These are phyloP conservation scores for Pelusios castaneus DNA, from an alignment of 2,113 vertebrate genomes.

Conservation along the genomic window DNA sequence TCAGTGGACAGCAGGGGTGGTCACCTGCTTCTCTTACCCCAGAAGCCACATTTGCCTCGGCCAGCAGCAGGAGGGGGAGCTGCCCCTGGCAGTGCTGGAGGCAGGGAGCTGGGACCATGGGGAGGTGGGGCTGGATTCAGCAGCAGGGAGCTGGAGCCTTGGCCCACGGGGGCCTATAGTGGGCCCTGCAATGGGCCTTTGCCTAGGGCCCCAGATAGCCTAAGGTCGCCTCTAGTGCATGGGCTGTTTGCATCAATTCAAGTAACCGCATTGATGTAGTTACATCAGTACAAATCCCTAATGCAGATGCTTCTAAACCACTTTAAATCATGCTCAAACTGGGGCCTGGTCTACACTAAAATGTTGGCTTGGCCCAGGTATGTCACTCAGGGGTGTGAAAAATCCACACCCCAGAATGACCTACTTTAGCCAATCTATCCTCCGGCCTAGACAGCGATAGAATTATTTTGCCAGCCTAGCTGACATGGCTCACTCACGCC, in stretches of 20 bases:
- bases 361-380: neutral
- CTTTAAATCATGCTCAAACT: neutral
- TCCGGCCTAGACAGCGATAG: neutral
- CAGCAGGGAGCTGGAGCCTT: too few relatives aligned
- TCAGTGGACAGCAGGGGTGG: too few relatives aligned
- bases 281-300: neutral
- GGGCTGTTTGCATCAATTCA: neutral
- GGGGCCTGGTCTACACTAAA: neutral
- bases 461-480: neutral
- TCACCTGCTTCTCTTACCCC: too few relatives aligned
- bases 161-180: too few relatives aligned
- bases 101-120: too few relatives aligned
- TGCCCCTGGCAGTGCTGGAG: too few relatives aligned
- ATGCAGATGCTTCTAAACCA: neutral
- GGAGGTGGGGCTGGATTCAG: too few relatives aligned
- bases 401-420: neutral
- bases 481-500: neutral
- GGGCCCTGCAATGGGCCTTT: too few relatives aligned
- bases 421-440: neutral
- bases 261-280: neutral
- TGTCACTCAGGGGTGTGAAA: neutral
- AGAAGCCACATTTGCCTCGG: too few relatives aligned
- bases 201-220: too few relatives aligned
- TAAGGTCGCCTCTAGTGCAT: too few relatives aligned
- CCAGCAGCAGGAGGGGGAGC: too few relatives aligned